A percentile compares a stretch with the other conserved stretches of the same genome.
phyloP scores from a whole-genome alignment of 1,140 invertebrate genomes.

The Cyphomyrmex costatus region DNA sequence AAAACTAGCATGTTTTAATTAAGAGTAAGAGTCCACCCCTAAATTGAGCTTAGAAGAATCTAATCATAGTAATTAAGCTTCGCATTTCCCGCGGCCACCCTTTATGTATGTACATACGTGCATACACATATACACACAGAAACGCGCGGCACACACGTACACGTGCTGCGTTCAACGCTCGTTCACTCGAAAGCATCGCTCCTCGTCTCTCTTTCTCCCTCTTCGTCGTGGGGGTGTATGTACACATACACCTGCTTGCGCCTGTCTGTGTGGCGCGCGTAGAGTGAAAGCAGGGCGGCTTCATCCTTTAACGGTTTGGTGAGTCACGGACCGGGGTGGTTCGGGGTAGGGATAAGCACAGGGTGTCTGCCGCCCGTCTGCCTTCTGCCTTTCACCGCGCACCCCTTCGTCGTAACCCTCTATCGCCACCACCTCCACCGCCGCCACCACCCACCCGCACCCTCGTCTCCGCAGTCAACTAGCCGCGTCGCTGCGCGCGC shows the following conservation, averaged over 20 bases:
- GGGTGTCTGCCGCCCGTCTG: constrained; percentile 86
- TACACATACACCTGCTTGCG: constrained; percentile 37
- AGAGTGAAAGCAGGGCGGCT: constrained; percentile 81
- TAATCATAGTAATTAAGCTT: constrained; percentile 24
- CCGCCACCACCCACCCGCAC: constrained; percentile 52
- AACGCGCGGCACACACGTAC: not conserved
- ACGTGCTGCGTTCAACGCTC: constrained; percentile 45
- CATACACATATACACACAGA: not conserved
- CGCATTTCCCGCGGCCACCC: constrained; percentile 11
- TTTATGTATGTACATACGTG: constrained; percentile 5
- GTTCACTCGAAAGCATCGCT: constrained; percentile 50
- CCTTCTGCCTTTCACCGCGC: constrained; percentile 78
- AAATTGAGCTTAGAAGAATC: constrained; percentile 11
- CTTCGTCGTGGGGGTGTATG: constrained; percentile 13
- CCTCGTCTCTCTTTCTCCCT: not conserved
- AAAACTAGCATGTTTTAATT: not conserved
- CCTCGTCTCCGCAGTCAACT: constrained; percentile 74
- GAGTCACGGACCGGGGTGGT: constrained; percentile 82
- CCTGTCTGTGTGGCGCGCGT: constrained; percentile 70
- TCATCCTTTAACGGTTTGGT: constrained; percentile 86
- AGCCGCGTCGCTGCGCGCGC: constrained; percentile 66
- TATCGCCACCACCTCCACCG: constrained; percentile 34
- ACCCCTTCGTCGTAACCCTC: constrained; percentile 58
- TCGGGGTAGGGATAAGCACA: constrained; percentile 81
- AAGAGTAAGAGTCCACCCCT: not conserved